Evolutionary conservation across 2,797 vertebrate species (phyloP).

Genomic region (Champsocephalus esox): DNA sequence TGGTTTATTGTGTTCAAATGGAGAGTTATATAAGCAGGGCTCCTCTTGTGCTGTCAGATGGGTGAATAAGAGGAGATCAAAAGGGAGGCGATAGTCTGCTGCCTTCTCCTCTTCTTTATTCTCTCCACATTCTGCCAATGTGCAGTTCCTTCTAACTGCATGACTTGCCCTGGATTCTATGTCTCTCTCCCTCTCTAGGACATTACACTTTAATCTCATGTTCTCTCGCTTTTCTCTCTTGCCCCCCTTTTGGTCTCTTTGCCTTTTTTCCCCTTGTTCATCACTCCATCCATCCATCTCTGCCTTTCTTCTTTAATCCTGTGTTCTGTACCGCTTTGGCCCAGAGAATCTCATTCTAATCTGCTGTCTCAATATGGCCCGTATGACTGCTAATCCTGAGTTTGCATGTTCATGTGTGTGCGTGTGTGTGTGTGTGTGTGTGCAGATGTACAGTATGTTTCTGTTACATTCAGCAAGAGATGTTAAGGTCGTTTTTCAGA

Average conservation of each 20-base stretch:
- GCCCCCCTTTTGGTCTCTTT: slow-evolving; percentile 52
- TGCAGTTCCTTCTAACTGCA: slow-evolving; percentile 71
- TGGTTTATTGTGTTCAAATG: slow-evolving; percentile 63
- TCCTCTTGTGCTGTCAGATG: slow-evolving; percentile 64
- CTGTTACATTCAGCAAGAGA: slow-evolving; percentile 47
- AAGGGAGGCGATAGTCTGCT: slow-evolving; percentile 70
- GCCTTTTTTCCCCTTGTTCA: slow-evolving; percentile 44
- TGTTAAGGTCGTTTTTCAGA: slow-evolving; percentile 37
- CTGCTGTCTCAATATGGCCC: slow-evolving; percentile 72
- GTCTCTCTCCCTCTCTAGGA: slow-evolving; percentile 71
- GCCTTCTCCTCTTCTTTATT: slow-evolving; percentile 76
- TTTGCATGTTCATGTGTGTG: slow-evolving; percentile 10
- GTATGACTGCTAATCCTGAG: slow-evolving; percentile 68
- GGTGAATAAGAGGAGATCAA: slow-evolving; percentile 78
- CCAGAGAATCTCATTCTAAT: slow-evolving; percentile 73
- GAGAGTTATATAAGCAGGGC: slow-evolving; percentile 71
- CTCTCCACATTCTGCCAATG: slow-evolving; percentile 75
- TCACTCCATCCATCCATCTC: slow-evolving; percentile 52
- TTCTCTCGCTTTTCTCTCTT: slow-evolving; percentile 48
- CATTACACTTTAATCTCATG: slow-evolving; percentile 81
- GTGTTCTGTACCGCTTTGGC: slow-evolving; percentile 66
- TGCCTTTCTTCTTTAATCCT: slow-evolving; percentile 75
- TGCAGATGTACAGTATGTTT: slow-evolving; percentile 17
- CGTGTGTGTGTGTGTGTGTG: neutral
- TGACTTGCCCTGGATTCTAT: slow-evolving; percentile 71